Conservation (phyloP, 2,888 invertebrate genomes). For the Thyatira batis region DNA sequence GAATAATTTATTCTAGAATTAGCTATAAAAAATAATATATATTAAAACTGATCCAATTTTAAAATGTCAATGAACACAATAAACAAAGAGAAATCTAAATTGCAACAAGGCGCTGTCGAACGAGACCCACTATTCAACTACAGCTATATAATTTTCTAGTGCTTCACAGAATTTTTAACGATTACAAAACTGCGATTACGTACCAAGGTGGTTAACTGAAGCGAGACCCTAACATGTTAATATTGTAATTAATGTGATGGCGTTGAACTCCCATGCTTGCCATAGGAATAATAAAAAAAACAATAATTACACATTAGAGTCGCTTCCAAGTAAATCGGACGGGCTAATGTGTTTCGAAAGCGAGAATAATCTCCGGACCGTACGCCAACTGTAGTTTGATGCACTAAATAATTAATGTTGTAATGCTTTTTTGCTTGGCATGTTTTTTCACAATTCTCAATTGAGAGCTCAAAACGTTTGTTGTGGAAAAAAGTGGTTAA, state of each 20-base stretch:
- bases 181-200: slow-evolving; percentile 27
- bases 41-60: background rate
- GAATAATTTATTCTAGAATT: no score
- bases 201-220: slow-evolving; percentile 48
- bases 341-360: slow-evolving; percentile 49
- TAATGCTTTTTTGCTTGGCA: slow-evolving; percentile 1
- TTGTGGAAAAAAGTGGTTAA: background rate
- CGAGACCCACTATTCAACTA: background rate
- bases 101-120: background rate
- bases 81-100: background rate
- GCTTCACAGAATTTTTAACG: slow-evolving; percentile 27
- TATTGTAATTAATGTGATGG: slow-evolving; percentile 67
- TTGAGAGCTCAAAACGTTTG: background rate
- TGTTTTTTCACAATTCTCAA: background rate
- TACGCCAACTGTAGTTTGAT: slow-evolving; percentile 20
- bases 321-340: slow-evolving; percentile 54
- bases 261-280: slow-evolving; percentile 59
- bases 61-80: background rate
- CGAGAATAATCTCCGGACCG: slow-evolving; percentile 25
- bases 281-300: slow-evolving; percentile 52
- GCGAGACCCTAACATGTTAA: slow-evolving; percentile 64
- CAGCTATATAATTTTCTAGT: slow-evolving; percentile 24
- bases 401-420: slow-evolving; percentile 18
- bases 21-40: background rate
- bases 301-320: slow-evolving; percentile 66